Evolutionary conservation across 2,113 vertebrate genomes (phyloP), one percentile per base, ranked within the genome.

Genomic region (pig (Sus scrofa)): DNA sequence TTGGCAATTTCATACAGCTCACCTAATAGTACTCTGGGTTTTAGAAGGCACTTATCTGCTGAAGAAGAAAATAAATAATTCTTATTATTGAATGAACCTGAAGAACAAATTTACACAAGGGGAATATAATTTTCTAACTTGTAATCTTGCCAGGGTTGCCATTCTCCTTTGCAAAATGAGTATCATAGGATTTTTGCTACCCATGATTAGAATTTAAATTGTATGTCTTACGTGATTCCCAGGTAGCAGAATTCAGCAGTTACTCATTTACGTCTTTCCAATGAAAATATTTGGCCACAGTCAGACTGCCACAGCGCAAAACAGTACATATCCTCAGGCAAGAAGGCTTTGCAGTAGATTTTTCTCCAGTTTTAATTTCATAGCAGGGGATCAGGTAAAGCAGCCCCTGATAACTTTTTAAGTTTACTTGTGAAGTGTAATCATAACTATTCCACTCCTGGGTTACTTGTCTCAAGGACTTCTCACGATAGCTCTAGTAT

Each of bases 401-500:
- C 32, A 87, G 54, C 4, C 87, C n/a, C 79, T 86, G 39, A 12
- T 84, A 91, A 24, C 74, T 32, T 85, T 86, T 86, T 68, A 92
- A 91, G 95, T 93, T 95, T 84, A 13, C 79, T 95, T 96, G 13
- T 86, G 93, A 91, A 97, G 86, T 95, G 32, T 86, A 84, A 95
- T 97, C 60, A 89, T 87, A 89, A 90, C 78, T 50, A 84, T 95
- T 96, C 52, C 9, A 71, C 30, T 96, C 84, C 93, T 84, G 26
- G 20, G 50, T 97, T 92, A 87, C 84, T 85, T 81, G 63, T 97
- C 94, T 98, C 68, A 93, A 98, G 89, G 94, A 97, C 58, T 96
- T 96, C 73, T 96, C 83, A 97, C 77, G 67, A 54, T 50, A 79
- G 37, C 70, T 95, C 39, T 65, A 89, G 74, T 87, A 95, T 89